Base-by-base conservation (phyloP, 2,113 vertebrate genomes). In the Antigone vipio region DNA sequence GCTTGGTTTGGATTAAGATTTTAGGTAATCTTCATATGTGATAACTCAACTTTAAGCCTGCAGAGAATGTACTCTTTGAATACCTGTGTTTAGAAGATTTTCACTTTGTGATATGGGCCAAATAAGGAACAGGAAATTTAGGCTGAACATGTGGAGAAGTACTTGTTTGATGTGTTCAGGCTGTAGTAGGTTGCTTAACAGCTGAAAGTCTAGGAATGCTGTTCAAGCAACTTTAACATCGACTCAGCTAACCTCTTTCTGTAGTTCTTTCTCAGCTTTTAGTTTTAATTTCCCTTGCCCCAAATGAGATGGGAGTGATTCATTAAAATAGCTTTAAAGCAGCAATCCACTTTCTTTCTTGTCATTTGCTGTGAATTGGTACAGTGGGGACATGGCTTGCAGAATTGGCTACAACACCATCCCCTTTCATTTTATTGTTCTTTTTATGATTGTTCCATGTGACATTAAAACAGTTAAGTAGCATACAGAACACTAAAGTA, bases 391-490 rank as follows among this genome's bases (percentile, higher is more conserved):
- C n/a, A 7, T 38, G 15, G 74, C 67, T 92, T 90, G 58, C 47
- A 82, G 77, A 87, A 85, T 79, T 1, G 0, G 53, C 92, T 89
- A 11, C 58, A 81, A 15, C 69, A 68, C 14, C 35, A 67, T 68
- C 42, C 34, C n/a, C 69, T 87, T 75, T 27, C 40, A 44, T 94
- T 97, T 95, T 95, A 55, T 90, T 78, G 74, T 92, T 92, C 75
- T 81, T 35, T 93, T 93, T 95, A 94, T 91, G 88, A 49, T 87
- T 96, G 94, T 95, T 95, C 83, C 0, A 5, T 95, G 95, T 83
- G 80, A 84, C 53, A 87, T 96, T 96, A 96, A 96, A 93, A 93
- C 95, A 90, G 94, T 97, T 96, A 93, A 96, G 85, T 75, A 67
- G 47, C 66, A 58, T 66, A 79, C 69, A 96, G 62, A 91, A 30